Evolutionary conservation across 2,888 invertebrate genomes (phyloP).

Genomic region (Dendrolimus houi): DNA sequence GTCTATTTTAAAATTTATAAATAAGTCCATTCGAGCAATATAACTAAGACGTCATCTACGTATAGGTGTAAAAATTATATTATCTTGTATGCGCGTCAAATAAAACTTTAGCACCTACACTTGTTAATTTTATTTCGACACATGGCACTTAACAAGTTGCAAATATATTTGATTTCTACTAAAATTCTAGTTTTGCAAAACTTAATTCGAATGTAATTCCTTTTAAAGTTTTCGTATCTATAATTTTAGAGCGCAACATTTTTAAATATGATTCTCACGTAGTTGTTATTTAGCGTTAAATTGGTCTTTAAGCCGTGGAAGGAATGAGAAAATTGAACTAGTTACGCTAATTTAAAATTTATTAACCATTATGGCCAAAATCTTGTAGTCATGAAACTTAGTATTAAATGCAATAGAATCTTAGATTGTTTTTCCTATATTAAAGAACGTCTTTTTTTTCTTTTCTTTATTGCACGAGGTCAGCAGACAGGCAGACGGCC

Average conservation of each 20-base stretch:
- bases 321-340: not conserved
- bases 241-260: not conserved
- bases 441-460: no score
- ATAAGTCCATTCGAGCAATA: no score
- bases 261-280: not conserved
- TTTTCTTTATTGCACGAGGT: no score
- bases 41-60: no score
- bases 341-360: not conserved
- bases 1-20: no score
- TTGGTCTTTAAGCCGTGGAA: not conserved
- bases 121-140: conserved; percentile 1
- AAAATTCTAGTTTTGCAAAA: not conserved
- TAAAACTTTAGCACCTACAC: not conserved
- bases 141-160: not conserved
- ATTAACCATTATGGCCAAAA: not conserved
- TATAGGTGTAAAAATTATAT: not conserved
- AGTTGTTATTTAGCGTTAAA: not conserved
- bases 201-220: not conserved
- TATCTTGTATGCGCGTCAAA: not conserved
- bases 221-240: not conserved
- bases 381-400: no score
- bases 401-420: no score
- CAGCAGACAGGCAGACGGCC: no score
- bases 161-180: not conserved
- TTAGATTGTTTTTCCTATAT: no score